Conservation (phyloP, 2,888 invertebrate species). For the Tetanocera ferruginea region DNA sequence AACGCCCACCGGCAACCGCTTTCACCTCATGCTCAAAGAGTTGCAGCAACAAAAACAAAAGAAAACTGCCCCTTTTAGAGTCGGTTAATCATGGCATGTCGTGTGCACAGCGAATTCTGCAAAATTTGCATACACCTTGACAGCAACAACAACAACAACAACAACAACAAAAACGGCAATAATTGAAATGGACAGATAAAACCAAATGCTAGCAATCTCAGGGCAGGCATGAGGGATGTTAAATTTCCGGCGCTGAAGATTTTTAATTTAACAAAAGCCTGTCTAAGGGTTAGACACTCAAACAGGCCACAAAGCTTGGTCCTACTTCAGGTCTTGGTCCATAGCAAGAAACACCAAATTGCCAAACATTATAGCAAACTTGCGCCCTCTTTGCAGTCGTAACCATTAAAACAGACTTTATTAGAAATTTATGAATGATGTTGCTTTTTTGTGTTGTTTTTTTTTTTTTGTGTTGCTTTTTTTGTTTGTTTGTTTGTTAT, state of each 20-base stretch:
- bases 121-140: conserved; percentile 16
- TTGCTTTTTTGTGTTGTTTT: too few relatives aligned
- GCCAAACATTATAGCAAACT: too few relatives aligned
- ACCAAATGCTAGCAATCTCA: background rate
- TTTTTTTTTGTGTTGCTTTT: too few relatives aligned
- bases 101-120: background rate
- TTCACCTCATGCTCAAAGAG: too few relatives aligned
- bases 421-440: too few relatives aligned
- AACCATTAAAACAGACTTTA: too few relatives aligned
- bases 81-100: background rate
- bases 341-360: too few relatives aligned
- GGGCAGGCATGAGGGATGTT: background rate
- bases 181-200: background rate
- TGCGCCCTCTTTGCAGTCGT: too few relatives aligned
- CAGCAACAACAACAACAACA: too few relatives aligned
- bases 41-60: background rate
- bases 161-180: background rate
- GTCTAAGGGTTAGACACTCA: background rate
- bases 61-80: background rate
- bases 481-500: too few relatives aligned
- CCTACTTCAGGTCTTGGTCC: too few relatives aligned
- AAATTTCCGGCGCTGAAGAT: background rate
- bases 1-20: background rate
- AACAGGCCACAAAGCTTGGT: background rate
- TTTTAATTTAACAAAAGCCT: conserved; percentile 13